Evolutionary conservation across 2,113 vertebrate species (phyloP).

Genomic region (Saguinus midas): DNA sequence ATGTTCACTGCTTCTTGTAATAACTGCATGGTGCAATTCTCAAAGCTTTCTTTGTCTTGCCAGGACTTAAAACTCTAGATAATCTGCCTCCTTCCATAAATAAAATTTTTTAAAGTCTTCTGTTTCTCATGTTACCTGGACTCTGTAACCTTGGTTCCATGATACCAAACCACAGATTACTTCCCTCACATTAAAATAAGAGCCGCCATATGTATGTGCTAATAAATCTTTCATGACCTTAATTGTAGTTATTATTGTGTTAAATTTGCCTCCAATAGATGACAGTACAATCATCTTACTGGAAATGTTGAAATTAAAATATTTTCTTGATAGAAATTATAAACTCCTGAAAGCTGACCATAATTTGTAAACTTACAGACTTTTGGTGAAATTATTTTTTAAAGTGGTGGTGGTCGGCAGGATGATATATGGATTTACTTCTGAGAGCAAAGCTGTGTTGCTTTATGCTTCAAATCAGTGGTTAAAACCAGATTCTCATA

Average conservation of each 20-base stretch:
- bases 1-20: slow-evolving; percentile 50
- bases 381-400: neutral
- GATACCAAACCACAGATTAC: slow-evolving; percentile 59
- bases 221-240: slow-evolving; percentile 73
- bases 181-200: slow-evolving; percentile 54
- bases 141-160: slow-evolving; percentile 73
- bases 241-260: slow-evolving; percentile 70
- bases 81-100: slow-evolving; percentile 59
- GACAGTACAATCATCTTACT: slow-evolving; percentile 57
- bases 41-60: slow-evolving; percentile 76
- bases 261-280: slow-evolving; percentile 70
- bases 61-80: slow-evolving; percentile 58
- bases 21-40: slow-evolving; percentile 60
- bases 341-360: slow-evolving; percentile 27
- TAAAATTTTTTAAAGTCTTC: slow-evolving; percentile 32
- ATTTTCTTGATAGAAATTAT: slow-evolving; percentile 43
- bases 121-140: slow-evolving; percentile 77
- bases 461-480: neutral
- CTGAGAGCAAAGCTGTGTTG: neutral
- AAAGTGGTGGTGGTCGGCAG: neutral
- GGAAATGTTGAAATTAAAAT: slow-evolving; percentile 60
- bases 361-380: neutral
- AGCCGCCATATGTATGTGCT: slow-evolving; percentile 13
- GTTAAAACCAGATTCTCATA: neutral
- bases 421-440: neutral